Conservation (phyloP, 2,888 invertebrate genomes). For the Cheilosia vulpina region DNA sequence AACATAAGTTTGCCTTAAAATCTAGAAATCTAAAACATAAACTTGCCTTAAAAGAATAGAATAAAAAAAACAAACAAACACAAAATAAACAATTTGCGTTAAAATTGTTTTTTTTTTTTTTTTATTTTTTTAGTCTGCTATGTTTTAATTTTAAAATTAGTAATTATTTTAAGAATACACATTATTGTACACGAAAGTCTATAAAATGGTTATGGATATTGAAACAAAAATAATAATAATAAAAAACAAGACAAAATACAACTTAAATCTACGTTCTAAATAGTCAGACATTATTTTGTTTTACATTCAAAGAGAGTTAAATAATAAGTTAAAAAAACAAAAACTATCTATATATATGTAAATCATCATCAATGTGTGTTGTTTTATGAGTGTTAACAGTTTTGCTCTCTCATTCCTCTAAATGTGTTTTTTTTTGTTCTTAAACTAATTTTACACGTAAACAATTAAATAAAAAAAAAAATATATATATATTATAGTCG, state of each 20-base stretch:
- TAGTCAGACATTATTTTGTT: conserved; percentile 72
- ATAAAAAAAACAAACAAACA: conserved; percentile 39
- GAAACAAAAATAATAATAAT: conserved; percentile 22
- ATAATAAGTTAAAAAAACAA: conserved; percentile 42
- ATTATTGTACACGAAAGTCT: conserved; percentile 68
- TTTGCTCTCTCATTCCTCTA: conserved; percentile 9
- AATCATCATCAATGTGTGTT: conserved; percentile 40
- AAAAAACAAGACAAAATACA: conserved; percentile 63
- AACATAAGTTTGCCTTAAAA: conserved; percentile 27
- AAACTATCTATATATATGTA: neutral
- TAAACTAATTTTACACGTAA: conserved; percentile 57
- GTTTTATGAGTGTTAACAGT: neutral
- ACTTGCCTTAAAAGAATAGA: conserved; percentile 19
- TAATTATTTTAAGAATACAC: conserved; percentile 54
- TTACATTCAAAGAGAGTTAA: conserved; percentile 68
- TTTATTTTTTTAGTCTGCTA: conserved; percentile 18
- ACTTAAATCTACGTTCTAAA: conserved; percentile 68
- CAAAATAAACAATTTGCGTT: conserved; percentile 29
- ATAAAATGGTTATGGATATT: conserved; percentile 42
- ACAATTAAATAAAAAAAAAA: conserved; percentile 18
- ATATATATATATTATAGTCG: conserved; percentile 27
- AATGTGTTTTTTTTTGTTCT: conserved; percentile 25
- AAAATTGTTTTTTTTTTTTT: conserved; percentile 29
- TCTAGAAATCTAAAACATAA: conserved; percentile 21
- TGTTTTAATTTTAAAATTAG: conserved; percentile 29